phyloP scores from a whole-genome alignment of 2,113 vertebrate genomes.

The chimpanzee (Pan troglodytes) region NHGRI_mPanTro3-v2.1_pri NC_072403.2:8423501-8424000 shows the following conservation, averaged over 20 bases:
- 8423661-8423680: conserved; percentile 41
- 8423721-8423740: conserved; percentile 47
- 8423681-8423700: conserved; percentile 46
- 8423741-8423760: conserved; percentile 18
- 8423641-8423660: conserved; percentile 22
- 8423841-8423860: neutral
- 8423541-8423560: neutral
- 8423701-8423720: conserved; percentile 38
- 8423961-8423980: neutral
- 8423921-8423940: neutral
- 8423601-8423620: conserved; percentile 15
- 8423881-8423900: fast-evolving
- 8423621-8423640: neutral
- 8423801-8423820: neutral
- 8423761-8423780: neutral
- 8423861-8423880: neutral
- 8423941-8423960: neutral
- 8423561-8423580: neutral
- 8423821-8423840: neutral
- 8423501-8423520: too few species aligned
- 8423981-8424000: neutral
- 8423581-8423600: neutral
- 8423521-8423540: neutral
- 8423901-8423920: neutral
- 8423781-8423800: neutral